A percentile compares a stretch with the other conserved stretches of the same genome.
Conservation (phyloP, 2,888 invertebrate species). For the Bibio marci region DNA sequence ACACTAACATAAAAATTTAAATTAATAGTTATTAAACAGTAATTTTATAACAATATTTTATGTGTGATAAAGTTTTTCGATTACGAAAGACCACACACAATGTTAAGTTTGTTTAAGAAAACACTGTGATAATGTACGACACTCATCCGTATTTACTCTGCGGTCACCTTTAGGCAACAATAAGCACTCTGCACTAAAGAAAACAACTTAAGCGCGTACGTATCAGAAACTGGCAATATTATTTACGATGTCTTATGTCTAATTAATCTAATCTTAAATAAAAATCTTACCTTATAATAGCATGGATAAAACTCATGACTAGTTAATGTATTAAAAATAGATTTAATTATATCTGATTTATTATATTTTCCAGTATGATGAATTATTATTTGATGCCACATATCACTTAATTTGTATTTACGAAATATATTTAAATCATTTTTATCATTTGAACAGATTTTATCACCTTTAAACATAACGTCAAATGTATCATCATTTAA, state of each 20-base stretch:
- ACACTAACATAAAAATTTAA: conserved; percentile 3
- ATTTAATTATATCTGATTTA: conserved; percentile 8
- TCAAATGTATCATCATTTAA: conserved; percentile 6
- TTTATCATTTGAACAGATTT: conserved; percentile 1
- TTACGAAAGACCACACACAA: too few species aligned
- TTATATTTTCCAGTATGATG: conserved; percentile 8
- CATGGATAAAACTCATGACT: conserved; percentile 9
- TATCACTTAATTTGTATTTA: conserved; percentile 7
- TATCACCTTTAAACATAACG: conserved; percentile 8
- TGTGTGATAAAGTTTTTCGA: too few species aligned
- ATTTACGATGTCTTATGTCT: too few species aligned
- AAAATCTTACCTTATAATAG: conserved; percentile 9
- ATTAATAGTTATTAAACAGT: neutral
- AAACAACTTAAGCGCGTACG: too few species aligned
- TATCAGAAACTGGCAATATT: too few species aligned
- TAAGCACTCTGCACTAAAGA: too few species aligned
- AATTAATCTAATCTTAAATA: too few species aligned
- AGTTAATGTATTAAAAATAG: conserved; percentile 4
- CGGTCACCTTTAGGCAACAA: too few species aligned
- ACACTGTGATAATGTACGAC: too few species aligned
- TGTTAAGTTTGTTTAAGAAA: too few species aligned
- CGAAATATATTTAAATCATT: conserved; percentile 1
- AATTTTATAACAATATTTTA: neutral
- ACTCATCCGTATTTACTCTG: too few species aligned
- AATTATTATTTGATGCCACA: conserved; percentile 10